These are phyloP conservation scores for Achroia grisella DNA, from an alignment of 1,140 invertebrate species.

Conservation along the genomic window DNA sequence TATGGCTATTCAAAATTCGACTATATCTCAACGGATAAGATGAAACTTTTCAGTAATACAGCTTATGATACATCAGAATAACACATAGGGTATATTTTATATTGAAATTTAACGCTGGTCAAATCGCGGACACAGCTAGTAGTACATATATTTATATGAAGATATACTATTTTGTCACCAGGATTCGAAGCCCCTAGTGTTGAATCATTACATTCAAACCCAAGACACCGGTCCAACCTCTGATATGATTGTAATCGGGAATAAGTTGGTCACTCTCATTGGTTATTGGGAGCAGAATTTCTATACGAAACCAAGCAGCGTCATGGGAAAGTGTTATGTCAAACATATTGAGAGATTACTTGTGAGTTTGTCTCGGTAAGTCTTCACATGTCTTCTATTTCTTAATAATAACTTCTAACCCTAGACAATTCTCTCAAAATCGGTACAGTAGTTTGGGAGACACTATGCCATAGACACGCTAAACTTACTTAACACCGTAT, in stretches of 20 bases:
- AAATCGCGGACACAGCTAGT: no score
- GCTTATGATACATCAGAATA: no score
- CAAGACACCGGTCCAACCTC: conserved; percentile 39
- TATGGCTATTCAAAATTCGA: no score
- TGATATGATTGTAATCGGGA: conserved; percentile 53
- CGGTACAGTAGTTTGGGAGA: no score
- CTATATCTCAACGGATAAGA: no score
- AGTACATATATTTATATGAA: background rate
- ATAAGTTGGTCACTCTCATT: conserved; percentile 59
- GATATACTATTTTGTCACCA: conserved; percentile 17
- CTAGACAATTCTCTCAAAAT: no score
- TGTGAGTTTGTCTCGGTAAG: conserved; percentile 51
- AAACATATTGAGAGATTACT: conserved; percentile 48
- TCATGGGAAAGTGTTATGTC: conserved; percentile 34
- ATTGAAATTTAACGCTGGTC: no score
- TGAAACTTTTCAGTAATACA: no score
- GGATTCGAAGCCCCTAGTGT: conserved; percentile 57
- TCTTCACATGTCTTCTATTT: background rate
- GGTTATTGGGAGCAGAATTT: conserved; percentile 65
- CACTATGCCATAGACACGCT: no score
- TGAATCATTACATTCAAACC: conserved; percentile 39
- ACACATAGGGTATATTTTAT: no score
- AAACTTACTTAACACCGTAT: no score
- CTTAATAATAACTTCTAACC: no score
- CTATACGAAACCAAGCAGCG: conserved; percentile 19